A percentile compares a stretch with the other conserved stretches of the same genome.
Conservation (phyloP, 2,113 vertebrate species). For the Apaloderma vittatum region DNA sequence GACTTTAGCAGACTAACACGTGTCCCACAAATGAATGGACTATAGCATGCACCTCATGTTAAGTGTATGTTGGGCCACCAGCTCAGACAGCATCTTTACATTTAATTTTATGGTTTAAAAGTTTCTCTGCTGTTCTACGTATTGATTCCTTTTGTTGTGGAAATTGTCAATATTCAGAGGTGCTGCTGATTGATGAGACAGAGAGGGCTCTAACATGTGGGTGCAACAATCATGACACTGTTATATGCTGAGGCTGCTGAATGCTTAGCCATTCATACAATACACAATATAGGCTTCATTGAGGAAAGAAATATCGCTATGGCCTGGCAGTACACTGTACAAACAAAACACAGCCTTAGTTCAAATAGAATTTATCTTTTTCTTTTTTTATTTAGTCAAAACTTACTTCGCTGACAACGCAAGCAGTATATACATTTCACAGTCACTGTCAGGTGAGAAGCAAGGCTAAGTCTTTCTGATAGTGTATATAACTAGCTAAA, state of each 20-base stretch:
- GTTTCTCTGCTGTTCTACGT: neutral
- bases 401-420: neutral
- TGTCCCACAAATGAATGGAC: neutral
- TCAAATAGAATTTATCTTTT: neutral
- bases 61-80: neutral
- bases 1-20: neutral
- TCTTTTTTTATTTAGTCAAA: neutral
- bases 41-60: rapidly evolving
- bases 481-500: neutral
- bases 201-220: neutral
- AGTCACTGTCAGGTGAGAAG: neutral
- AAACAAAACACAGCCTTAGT: slow-evolving; percentile 31
- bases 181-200: neutral
- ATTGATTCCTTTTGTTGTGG: neutral
- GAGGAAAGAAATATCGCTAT: neutral
- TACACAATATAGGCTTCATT: neutral
- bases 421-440: neutral
- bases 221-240: neutral
- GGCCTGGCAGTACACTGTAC: neutral
- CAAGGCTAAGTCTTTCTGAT: neutral
- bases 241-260: neutral
- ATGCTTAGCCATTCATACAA: neutral
- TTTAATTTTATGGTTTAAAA: neutral
- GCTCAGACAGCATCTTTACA: neutral
- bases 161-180: neutral